phyloP scores from a whole-genome alignment of 2,113 vertebrate species.

The Ceyx margarethae region DNA sequence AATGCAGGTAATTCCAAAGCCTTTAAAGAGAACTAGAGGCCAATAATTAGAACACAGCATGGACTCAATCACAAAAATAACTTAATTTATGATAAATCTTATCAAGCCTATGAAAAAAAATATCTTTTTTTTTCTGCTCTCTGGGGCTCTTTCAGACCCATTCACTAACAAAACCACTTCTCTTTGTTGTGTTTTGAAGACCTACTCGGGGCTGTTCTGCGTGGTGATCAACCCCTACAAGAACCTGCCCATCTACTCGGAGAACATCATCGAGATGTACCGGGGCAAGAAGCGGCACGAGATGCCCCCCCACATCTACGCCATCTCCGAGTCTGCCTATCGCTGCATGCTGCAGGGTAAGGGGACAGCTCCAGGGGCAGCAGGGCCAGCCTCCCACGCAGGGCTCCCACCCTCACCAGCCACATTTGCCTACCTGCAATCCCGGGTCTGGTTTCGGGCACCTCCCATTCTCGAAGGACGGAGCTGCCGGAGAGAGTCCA shows the following conservation, averaged over 20 bases:
- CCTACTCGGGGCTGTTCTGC: slow-evolving; percentile 98
- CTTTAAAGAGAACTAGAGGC: not conserved
- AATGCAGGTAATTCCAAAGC: not conserved
- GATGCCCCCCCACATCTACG: slow-evolving; percentile 98
- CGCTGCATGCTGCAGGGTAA: slow-evolving; percentile 99
- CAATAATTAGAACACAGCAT: not conserved
- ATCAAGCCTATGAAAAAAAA: not conserved
- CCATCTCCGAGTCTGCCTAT: slow-evolving; percentile 97
- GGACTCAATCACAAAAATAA: no score
- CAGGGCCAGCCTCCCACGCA: no score
- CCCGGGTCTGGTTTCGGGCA: no score
- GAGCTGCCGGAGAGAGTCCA: no score
- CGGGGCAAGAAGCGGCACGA: slow-evolving; percentile 97
- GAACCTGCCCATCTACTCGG: slow-evolving; percentile 97
- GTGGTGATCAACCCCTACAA: slow-evolving; percentile 99
- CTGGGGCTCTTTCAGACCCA: not conserved
- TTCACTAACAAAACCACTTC: not conserved
- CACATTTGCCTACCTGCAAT: no score
- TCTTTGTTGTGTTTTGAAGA: slow-evolving; percentile 71
- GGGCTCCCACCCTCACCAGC: no score
- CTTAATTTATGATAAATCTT: not conserved
- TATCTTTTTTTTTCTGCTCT: not conserved
- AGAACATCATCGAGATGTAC: slow-evolving; percentile 99
- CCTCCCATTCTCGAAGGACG: no score
- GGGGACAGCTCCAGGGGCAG: no score